These are phyloP conservation scores for Orchestia grillus DNA, from an alignment of 1,140 invertebrate species.

Conservation along the genomic window DNA sequence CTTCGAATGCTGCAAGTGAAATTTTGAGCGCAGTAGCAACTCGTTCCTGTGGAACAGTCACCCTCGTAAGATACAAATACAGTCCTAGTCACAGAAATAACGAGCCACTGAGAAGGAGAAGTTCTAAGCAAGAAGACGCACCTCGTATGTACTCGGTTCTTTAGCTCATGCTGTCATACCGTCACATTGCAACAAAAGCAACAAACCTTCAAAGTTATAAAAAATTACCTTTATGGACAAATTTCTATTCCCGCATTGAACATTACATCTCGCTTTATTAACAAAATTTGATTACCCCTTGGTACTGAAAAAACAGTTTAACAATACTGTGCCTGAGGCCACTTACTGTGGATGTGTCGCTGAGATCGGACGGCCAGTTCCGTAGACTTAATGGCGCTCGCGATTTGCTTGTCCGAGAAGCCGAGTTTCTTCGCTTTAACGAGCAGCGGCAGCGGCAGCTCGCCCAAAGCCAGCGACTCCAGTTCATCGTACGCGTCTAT, in stretches of 20 bases:
- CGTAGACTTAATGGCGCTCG: conserved; percentile 86
- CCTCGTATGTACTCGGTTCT: background rate
- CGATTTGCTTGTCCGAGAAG: conserved; percentile 98
- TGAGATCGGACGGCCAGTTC: conserved; percentile 83
- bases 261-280: no score
- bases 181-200: background rate
- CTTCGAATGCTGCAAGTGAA: background rate
- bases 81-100: background rate
- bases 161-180: background rate
- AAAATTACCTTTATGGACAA: background rate
- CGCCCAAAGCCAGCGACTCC: conserved; percentile 76
- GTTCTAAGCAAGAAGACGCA: background rate
- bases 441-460: conserved; percentile 73
- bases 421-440: conserved; percentile 91
- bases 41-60: conserved; percentile 63
- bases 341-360: conserved; percentile 77
- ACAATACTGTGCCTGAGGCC: background rate
- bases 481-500: conserved; percentile 79
- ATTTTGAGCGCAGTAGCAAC: no score
- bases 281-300: no score
- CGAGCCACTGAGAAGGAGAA: background rate
- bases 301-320: background rate
- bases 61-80: background rate
- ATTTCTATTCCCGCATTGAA: background rate
- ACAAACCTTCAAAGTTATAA: background rate